A percentile compares a stretch with the other conserved stretches of the same genome.
Evolutionary conservation across 2,797 vertebrate species (phyloP).

Genomic region (Sarcophilus harrisii): DNA sequence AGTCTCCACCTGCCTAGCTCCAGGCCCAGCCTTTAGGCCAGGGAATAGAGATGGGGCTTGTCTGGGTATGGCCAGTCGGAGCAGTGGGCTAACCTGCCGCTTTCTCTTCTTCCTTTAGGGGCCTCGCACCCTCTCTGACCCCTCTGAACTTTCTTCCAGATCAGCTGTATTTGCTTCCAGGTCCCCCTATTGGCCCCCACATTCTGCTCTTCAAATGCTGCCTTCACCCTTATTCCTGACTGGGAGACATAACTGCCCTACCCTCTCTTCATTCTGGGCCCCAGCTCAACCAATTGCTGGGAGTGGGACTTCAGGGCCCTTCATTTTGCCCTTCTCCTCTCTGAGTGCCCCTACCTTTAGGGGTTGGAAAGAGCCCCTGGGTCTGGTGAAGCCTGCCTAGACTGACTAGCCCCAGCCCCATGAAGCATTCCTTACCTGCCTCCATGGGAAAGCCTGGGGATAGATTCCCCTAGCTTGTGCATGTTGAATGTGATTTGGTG

Average conservation of each 20-base stretch:
- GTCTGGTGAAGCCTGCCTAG: constrained; percentile 54
- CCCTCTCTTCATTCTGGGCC: constrained; percentile 41
- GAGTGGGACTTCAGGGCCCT: constrained; percentile 32
- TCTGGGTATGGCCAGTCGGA: not conserved
- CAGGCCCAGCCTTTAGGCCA: not conserved
- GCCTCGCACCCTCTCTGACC: constrained; percentile 27
- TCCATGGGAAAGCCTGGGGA: not conserved
- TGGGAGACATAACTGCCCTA: not conserved
- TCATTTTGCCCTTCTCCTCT: not conserved
- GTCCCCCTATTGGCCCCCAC: constrained; percentile 53
- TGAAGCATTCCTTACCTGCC: constrained; percentile 46
- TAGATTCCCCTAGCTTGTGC: constrained; percentile 20
- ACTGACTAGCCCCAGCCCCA: constrained; percentile 16
- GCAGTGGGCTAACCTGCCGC: constrained; percentile 40
- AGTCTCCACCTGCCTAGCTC: not conserved
- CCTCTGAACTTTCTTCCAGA: constrained; percentile 45
- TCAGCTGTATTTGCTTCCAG: constrained; percentile 26
- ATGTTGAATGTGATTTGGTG: constrained; percentile 53
- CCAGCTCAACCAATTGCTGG: constrained; percentile 35
- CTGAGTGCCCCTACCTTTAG: constrained; percentile 16
- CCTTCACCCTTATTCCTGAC: constrained; percentile 19
- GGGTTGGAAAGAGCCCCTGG: constrained; percentile 4
- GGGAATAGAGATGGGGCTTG: not conserved
- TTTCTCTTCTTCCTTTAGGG: constrained; percentile 45
- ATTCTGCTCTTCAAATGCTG: constrained; percentile 44